Base-by-base conservation (phyloP, 2,888 invertebrate species). In the Teinopalpus imperialis region DNA sequence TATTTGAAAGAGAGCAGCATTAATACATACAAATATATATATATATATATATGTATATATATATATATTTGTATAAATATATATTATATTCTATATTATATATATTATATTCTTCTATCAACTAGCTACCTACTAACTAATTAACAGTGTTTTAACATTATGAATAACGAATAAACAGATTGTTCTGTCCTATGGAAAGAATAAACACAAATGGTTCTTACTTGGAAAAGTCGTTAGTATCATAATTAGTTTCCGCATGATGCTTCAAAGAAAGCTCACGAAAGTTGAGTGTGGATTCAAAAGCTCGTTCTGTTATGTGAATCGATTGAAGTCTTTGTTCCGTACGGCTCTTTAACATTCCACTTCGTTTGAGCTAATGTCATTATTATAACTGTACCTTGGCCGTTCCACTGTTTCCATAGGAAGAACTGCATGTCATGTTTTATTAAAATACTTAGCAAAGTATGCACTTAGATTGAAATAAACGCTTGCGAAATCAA, bases 351-450 rank as follows among this genome's bases (percentile, higher is more conserved):
- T 59, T 60, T 60, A 52, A 56, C 66, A 73, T 74, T 69, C 69
- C 66, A 60, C 49, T 58, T 64, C 54, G 63, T 63, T 59, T 63
- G 61, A 63, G 63, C 65, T 72, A 69, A 72, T 69, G 69, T 58
- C 63, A 59, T 60, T 67, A 69, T 69, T 67, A 59, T 72, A 74
- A 76, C 74, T 65, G 75, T 74, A 63, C 41, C 43, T 35, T 13
- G 16, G 18, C 29, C 36, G 29, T 13, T 40, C 23, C 13, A 23
- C 23, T 16, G 29, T 32, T 29, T 29, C 43, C 34, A 36, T 43
- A 43, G 35, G 35, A 21, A 34, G 29, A 29, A 23, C 8, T 29
- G 29, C 43, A 23, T 10, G 36, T 5, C 21, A 36, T 43, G 36
- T 36, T 36, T 40, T 35, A 43, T 43, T 43, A 36, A 36, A 43